Evolutionary conservation across 2,888 invertebrate genomes (phyloP).

Genomic region (Microctonus hyperodae): DNA sequence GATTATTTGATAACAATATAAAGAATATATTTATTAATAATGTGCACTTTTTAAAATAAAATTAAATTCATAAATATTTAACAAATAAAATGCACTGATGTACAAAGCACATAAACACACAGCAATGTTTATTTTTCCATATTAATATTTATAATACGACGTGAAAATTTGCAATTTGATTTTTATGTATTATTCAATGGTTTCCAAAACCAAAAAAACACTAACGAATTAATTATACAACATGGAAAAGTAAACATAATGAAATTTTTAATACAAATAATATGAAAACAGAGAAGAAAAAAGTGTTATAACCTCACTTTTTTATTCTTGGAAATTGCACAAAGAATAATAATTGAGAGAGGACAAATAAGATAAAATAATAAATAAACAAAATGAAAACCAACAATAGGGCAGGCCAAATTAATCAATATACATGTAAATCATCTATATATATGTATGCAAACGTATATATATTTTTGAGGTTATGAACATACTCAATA

Average conservation of each 20-base stretch:
- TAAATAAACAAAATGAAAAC: conserved; percentile 39
- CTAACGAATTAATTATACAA: background rate
- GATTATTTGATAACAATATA: conserved; percentile 3
- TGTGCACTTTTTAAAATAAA: background rate
- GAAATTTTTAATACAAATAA: background rate
- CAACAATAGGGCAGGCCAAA: conserved; percentile 58
- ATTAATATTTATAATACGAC: background rate
- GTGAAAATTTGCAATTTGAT: background rate
- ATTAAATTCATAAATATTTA: conserved; percentile 22
- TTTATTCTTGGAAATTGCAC: conserved; percentile 17
- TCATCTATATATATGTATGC: conserved; percentile 41
- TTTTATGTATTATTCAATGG: background rate
- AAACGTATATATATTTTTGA: conserved; percentile 56
- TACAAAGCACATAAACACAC: background rate
- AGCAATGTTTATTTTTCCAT: background rate
- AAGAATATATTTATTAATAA: background rate
- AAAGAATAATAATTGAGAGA: conserved; percentile 28
- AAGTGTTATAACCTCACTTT: no score
- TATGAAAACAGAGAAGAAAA: background rate
- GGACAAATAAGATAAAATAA: background rate
- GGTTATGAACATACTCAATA: conserved; percentile 50
- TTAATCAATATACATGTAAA: conserved; percentile 37
- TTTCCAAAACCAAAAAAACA: background rate
- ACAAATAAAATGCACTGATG: conserved; percentile 17
- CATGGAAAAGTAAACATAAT: background rate